Evolutionary conservation across 2,888 invertebrate species (phyloP).

Genomic region (Papilio gigon): DNA sequence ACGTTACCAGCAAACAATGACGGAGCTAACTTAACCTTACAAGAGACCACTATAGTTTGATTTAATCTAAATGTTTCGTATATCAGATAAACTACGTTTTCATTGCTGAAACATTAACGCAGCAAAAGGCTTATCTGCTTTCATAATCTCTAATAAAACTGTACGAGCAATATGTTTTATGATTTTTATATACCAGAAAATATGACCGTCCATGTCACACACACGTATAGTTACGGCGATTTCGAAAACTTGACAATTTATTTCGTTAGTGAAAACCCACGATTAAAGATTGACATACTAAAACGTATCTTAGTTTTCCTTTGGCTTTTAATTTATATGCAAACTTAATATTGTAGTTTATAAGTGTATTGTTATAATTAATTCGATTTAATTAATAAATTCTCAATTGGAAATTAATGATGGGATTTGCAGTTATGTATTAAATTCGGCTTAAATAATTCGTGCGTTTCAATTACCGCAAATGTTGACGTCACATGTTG

Average conservation of each 20-base stretch:
- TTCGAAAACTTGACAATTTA: too few species aligned
- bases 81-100: neutral
- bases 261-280: too few species aligned
- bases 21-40: neutral
- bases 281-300: too few species aligned
- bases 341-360: too few species aligned
- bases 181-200: too few species aligned
- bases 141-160: too few species aligned
- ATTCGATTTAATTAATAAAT: neutral
- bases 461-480: slow-evolving; percentile 24
- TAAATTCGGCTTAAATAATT: slow-evolving; percentile 16
- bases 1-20: neutral
- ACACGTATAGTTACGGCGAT: too few species aligned
- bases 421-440: neutral
- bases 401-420: neutral
- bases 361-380: neutral
- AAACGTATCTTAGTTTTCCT: too few species aligned
- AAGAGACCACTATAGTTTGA: neutral
- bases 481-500: slow-evolving; percentile 19
- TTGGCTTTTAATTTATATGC: too few species aligned
- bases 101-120: neutral
- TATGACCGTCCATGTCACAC: too few species aligned
- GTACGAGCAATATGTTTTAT: too few species aligned
- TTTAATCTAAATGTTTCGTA: neutral
- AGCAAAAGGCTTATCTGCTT: too few species aligned